Evolutionary conservation across 2,888 invertebrate genomes (phyloP), one percentile per base, ranked within the genome.

Genomic region (Xanthorhoe spadicearia): DNA sequence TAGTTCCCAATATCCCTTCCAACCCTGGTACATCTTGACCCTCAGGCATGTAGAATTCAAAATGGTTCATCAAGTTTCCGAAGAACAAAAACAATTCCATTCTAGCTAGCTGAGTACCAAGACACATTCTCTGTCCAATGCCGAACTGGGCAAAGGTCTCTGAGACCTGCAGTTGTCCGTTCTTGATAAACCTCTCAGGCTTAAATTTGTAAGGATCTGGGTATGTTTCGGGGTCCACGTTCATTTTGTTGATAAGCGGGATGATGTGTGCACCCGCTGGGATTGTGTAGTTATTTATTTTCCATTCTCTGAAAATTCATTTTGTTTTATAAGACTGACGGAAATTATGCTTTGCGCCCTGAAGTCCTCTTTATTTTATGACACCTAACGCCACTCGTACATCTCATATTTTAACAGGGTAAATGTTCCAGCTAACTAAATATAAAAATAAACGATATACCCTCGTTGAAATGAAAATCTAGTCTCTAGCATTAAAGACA

Each of bases 21-120:
- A 97, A 85, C 65, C 95, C 95, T 0, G 97, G 97, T 71, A 96
- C 80, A 0, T 94, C 92, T 53, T 94, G 94, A 1, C 95, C 96
- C 59, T 94, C 94, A 0, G 97, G 96, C 63, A 96, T 86, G 61
- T 87, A 86, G 49, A 97, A 90, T 66, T 96, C 92, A 83, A 96
- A 97, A 43, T 94, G 94, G 83, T 97, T 97, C 82, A 97, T 92
- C 68, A 97, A 88, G 52, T 96, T 95, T 0, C 96, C 94, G 83
- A 97, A 96, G 91, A 97, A 97, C 7, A 97, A 90, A 86, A 97
- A 97, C 10, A 97, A 89, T 82, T 97, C 97, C 96, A 97, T 97
- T 64, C 96, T 94, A 0, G 97, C 97, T 48, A 97, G 85, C 0
- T 96, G 95, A 78, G 96, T 96, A 9, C 97, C 97, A 6, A 97